A percentile compares a stretch with the other conserved stretches of the same genome.
Conservation (phyloP, 2,113 vertebrate genomes). For the Ammodytes dubius region DNA sequence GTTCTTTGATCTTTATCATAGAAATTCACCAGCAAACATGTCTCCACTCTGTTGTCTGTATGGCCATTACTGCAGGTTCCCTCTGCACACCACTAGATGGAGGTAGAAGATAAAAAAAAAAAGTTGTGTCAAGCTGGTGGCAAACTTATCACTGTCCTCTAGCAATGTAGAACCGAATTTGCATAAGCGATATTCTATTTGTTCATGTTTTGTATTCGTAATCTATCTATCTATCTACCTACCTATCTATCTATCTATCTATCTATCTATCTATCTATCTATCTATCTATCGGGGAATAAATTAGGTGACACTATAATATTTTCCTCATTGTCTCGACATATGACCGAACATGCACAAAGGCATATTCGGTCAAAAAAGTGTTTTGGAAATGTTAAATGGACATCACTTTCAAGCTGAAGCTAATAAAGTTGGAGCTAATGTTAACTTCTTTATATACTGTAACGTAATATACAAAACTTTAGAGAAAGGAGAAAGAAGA, state of each 20-base stretch:
- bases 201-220: neutral
- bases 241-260: no score
- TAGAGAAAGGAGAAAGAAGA: no score
- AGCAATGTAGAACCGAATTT: neutral
- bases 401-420: no score
- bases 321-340: neutral
- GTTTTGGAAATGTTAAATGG: no score
- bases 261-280: no score
- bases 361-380: no score
- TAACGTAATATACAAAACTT: no score
- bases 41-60: neutral
- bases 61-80: neutral
- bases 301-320: neutral
- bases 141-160: accelerated
- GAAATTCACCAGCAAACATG: neutral
- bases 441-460: no score
- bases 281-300: no score
- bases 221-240: no score
- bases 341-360: neutral
- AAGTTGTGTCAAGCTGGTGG: neutral
- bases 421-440: neutral
- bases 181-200: neutral
- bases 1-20: neutral
- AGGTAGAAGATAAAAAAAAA: slow-evolving; percentile 21
- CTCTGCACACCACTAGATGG: slow-evolving; percentile 64